These are phyloP conservation scores for Mastacembelus armatus DNA, from an alignment of 2,797 vertebrate species.

Conservation along the genomic window DNA sequence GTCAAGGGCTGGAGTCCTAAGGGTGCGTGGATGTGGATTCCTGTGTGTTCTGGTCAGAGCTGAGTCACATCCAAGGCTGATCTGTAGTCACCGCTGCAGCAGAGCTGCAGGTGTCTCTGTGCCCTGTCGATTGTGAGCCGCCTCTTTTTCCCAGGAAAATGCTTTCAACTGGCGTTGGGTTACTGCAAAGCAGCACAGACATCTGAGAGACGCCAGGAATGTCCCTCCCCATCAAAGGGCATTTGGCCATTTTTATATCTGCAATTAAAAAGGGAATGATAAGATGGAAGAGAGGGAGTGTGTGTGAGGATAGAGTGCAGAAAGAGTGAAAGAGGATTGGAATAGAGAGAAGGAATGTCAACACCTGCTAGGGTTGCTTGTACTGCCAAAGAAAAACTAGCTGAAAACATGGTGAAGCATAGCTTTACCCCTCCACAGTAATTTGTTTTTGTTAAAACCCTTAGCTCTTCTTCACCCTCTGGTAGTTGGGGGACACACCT, in stretches of 20 bases:
- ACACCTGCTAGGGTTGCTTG: constrained; percentile 69
- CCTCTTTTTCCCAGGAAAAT: constrained; percentile 77
- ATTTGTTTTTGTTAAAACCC: constrained; percentile 70
- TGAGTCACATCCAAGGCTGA: constrained; percentile 72
- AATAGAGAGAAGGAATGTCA: constrained; percentile 52
- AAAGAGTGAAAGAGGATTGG: constrained; percentile 32
- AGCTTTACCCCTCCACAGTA: constrained; percentile 27
- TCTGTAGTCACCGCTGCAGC: constrained; percentile 72
- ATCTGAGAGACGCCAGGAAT: constrained; percentile 82
- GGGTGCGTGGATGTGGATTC: constrained; percentile 35
- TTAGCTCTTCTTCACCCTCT: constrained; percentile 49
- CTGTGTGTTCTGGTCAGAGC: constrained; percentile 31
- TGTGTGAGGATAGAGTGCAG: constrained; percentile 33
- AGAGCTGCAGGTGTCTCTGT: constrained; percentile 80
- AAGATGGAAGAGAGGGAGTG: constrained; percentile 38
- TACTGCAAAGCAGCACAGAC: constrained; percentile 75
- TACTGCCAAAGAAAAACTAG: constrained; percentile 48
- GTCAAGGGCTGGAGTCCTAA: constrained; percentile 1
- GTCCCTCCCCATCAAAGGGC: constrained; percentile 76
- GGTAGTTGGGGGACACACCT: constrained; percentile 32
- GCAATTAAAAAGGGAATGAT: constrained; percentile 77
- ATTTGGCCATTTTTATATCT: constrained; percentile 75
- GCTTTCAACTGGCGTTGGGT: constrained; percentile 83
- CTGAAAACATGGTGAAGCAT: constrained; percentile 50
- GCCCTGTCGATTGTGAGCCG: constrained; percentile 44